A percentile compares a stretch with the other conserved stretches of the same genome.
Conservation (phyloP, 2,113 vertebrate genomes). For the Trichechus manatus region DNA sequence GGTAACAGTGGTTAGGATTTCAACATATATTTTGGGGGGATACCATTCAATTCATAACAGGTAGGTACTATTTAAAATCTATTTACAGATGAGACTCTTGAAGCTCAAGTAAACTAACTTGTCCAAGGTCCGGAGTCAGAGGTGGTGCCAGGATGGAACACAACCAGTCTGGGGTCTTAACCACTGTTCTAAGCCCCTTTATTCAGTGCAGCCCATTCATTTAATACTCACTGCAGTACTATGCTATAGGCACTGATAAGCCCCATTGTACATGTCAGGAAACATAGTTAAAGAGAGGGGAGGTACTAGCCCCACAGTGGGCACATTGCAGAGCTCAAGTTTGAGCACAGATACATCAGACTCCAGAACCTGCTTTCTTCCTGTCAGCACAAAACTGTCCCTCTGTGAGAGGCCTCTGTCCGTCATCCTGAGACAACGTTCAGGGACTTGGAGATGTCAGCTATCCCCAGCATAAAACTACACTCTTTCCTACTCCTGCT, state of each 20-base stretch:
- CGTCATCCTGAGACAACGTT: background rate
- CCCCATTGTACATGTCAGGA: background rate
- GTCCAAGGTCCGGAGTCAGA: background rate
- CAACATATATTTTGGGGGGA: background rate
- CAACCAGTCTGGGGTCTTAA: background rate
- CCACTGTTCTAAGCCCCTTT: background rate
- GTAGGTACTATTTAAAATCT: background rate
- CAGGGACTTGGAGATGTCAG: background rate
- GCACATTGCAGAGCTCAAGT: background rate
- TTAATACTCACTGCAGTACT: rapidly evolving
- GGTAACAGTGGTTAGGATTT: background rate
- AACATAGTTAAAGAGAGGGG: background rate
- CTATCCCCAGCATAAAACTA: background rate
- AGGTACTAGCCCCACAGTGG: rapidly evolving
- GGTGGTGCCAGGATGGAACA: background rate
- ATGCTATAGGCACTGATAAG: rapidly evolving
- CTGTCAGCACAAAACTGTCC: background rate
- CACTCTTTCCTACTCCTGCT: background rate
- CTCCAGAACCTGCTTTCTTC: background rate
- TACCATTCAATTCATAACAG: background rate
- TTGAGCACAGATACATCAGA: background rate
- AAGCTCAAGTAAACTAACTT: background rate
- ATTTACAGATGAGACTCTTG: background rate
- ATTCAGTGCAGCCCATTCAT: background rate
- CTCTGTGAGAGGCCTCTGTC: background rate